A percentile compares a stretch with the other conserved stretches of the same genome.
Conservation (phyloP, 2,113 vertebrate genomes). For the Microtus oregoni region DNA sequence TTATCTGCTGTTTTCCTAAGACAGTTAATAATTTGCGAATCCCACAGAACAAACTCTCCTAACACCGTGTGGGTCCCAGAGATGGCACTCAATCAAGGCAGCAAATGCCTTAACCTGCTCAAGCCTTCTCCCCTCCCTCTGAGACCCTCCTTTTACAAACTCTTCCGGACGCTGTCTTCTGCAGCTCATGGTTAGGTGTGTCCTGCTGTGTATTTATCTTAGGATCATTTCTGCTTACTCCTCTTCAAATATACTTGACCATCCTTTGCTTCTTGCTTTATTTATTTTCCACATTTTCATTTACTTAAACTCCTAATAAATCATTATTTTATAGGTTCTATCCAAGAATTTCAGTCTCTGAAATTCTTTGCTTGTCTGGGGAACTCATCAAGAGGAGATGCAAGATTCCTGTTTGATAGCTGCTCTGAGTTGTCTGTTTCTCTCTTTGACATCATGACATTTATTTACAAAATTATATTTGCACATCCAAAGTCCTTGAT, state of each 20-base stretch:
- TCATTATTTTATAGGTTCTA: background rate
- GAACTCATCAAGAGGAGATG: background rate
- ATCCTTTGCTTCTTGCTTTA: background rate
- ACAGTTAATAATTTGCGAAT: background rate
- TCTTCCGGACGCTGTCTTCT: background rate
- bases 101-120: background rate
- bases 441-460: background rate
- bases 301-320: background rate
- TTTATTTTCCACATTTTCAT: background rate
- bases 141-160: background rate
- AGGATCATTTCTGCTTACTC: background rate
- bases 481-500: background rate
- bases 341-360: background rate
- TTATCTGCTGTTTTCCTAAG: background rate
- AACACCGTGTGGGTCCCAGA: background rate
- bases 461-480: background rate
- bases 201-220: background rate
- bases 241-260: background rate
- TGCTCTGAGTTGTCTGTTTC: background rate
- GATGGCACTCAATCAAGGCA: background rate
- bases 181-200: background rate
- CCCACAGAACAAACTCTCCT: background rate
- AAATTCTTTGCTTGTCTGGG: background rate
- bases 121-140: background rate
- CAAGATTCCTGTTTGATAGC: background rate